phyloP scores from a whole-genome alignment of 2,888 invertebrate genomes.

The Lasioglossum leucozonium region DNA sequence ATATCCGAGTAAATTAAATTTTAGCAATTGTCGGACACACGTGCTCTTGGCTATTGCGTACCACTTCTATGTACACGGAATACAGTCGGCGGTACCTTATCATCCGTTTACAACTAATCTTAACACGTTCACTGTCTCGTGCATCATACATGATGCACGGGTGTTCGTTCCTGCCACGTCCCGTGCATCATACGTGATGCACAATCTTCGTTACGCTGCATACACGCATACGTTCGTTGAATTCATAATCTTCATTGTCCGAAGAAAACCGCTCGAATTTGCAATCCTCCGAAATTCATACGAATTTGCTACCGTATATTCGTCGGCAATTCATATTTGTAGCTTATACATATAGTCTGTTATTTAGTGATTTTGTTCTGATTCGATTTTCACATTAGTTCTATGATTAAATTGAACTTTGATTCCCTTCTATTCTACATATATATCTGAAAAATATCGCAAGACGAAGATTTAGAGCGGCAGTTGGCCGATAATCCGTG shows the following conservation, averaged over 20 bases:
- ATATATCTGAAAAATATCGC: no score
- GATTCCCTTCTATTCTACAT: no score
- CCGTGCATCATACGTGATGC: constrained; percentile 9
- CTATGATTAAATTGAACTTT: no score
- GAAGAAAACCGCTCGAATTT: not conserved
- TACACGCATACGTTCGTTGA: not conserved
- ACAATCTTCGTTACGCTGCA: not conserved
- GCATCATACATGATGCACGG: constrained; percentile 7
- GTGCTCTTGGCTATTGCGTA: not conserved
- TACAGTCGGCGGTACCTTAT: constrained; percentile 6
- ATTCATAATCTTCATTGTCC: not conserved
- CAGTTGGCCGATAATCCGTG: no score
- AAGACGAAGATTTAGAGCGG: no score
- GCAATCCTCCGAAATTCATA: not conserved
- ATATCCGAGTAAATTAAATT: not conserved
- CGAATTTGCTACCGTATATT: not conserved
- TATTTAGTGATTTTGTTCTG: not conserved
- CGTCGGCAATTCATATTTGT: not conserved
- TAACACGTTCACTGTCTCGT: constrained; percentile 5
- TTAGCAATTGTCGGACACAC: not conserved
- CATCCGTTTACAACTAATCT: constrained; percentile 13
- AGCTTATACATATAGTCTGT: not conserved
- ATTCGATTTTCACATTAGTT: not conserved
- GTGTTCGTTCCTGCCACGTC: not conserved
- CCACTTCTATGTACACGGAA: not conserved